Base-by-base conservation (phyloP, 2,888 invertebrate genomes). In the Colostygia pectinataria region DNA sequence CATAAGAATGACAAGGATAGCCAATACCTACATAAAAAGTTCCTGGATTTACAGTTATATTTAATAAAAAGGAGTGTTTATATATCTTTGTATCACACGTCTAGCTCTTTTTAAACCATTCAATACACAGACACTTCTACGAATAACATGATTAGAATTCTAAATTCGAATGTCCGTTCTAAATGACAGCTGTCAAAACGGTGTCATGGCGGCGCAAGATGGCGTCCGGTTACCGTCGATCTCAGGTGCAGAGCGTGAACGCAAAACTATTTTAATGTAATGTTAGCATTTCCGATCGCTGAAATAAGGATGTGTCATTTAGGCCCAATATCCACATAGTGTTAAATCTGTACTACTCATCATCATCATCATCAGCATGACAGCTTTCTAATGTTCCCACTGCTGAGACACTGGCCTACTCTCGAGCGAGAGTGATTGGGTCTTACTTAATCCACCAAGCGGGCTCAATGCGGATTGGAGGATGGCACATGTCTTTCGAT, bases 181-280 rank as follows among this genome's bases (percentile, higher is more conserved):
- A 72, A 77, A 67, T 88, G 89, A 89, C 89, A 88, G 86, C 85
- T 89, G 89, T 89, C 89, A 89, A 82, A 85, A 76, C 82, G 77
- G 75, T 75, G 84, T 85, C 81, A 85, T 79, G 80, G 80, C 80
- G 69, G 48, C 71, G 77, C 80, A 80, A 79, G 71, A 78, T 79
- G 81, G 88, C 88, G 87, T 89, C 86, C 86, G 86, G 88, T 89
- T 86, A 85, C 89, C 75, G 85, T 79, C 85, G 69, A 71, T 82
- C 83, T 74, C 63, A 61, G 53, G 71, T 66, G 74, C 79, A 65
- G 59, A 71, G 73, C 83, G 81, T 83, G 83, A 81, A 63, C 63
- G 74, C 82, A 80, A 84, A 83, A 80, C 77, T 73, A 80, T 67
- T 74, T 78, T 73, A n/a, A n/a, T n/a, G n/a, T 74, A 70, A 20